Conservation (phyloP, 2,888 invertebrate genomes). For the Beris chalybata region DNA sequence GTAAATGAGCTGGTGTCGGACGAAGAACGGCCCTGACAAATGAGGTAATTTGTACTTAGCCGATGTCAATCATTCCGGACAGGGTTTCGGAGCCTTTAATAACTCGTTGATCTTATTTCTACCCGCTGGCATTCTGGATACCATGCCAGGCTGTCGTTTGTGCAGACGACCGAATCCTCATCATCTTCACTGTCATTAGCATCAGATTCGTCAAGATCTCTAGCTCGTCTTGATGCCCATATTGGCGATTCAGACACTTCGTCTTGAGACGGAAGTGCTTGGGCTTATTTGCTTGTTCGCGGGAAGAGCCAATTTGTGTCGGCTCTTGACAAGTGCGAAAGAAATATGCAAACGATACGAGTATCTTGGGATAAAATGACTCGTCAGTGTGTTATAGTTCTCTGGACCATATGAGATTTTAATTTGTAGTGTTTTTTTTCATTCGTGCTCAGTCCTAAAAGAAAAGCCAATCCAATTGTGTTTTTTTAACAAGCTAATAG, state of each 20-base stretch:
- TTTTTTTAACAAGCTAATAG: no score
- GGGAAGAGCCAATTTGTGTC: constrained; percentile 10
- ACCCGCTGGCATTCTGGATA: constrained; percentile 14
- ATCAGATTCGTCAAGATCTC: constrained; percentile 20
- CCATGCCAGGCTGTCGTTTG: not conserved
- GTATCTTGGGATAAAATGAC: constrained; percentile 6
- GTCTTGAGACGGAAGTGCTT: constrained; percentile 13
- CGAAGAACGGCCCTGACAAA: constrained; percentile 19
- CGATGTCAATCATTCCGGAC: constrained; percentile 16
- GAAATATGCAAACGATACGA: constrained; percentile 12
- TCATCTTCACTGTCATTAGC: constrained; percentile 22
- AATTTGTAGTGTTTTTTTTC: no score
- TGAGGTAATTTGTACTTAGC: constrained; percentile 28
- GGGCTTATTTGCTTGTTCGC: not conserved
- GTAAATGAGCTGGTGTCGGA: constrained; percentile 24
- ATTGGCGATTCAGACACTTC: not conserved
- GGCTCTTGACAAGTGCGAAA: constrained; percentile 9
- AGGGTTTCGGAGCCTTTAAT: constrained; percentile 17
- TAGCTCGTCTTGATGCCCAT: constrained; percentile 9
- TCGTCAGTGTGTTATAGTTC: not conserved
- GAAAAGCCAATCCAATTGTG: no score
- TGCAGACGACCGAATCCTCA: constrained; percentile 18
- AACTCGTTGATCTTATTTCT: constrained; percentile 15
- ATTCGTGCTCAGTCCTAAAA: no score
- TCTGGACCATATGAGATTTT: no score